Conservation (phyloP, 2,888 invertebrate species). For the Zonitis immaculata region DNA sequence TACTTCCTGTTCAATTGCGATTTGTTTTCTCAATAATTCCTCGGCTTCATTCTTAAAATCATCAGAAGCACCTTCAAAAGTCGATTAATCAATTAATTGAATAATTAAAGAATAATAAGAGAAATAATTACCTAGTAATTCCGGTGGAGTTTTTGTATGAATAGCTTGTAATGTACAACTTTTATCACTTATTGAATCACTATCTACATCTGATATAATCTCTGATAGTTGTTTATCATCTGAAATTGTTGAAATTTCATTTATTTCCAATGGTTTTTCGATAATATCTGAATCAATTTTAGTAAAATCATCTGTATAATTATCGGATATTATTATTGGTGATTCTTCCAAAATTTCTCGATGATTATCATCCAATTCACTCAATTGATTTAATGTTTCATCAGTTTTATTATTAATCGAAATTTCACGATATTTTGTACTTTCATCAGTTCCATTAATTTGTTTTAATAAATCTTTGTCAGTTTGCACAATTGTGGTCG, state of each 20-base stretch:
- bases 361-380: not conserved
- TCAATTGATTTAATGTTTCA: not conserved
- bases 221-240: slow-evolving; percentile 33
- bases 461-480: too few species aligned
- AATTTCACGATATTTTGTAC: not conserved
- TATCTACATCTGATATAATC: slow-evolving; percentile 41
- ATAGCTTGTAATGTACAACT: slow-evolving; percentile 45
- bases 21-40: slow-evolving; percentile 57
- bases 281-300: not conserved
- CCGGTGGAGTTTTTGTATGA: slow-evolving; percentile 44
- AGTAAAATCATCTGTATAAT: not conserved
- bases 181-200: slow-evolving; percentile 36
- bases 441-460: not conserved
- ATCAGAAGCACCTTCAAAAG: slow-evolving; percentile 18
- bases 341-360: not conserved
- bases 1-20: slow-evolving; percentile 62
- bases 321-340: not conserved
- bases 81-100: slow-evolving; percentile 33
- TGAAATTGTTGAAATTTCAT: not conserved
- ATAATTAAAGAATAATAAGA: slow-evolving; percentile 11
- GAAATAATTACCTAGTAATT: slow-evolving; percentile 7
- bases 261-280: not conserved
- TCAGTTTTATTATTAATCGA: not conserved
- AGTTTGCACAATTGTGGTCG: not conserved
- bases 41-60: slow-evolving; percentile 55